Evolutionary conservation across 2,888 invertebrate genomes (phyloP).

Genomic region (Oligia fasciuncula): DNA sequence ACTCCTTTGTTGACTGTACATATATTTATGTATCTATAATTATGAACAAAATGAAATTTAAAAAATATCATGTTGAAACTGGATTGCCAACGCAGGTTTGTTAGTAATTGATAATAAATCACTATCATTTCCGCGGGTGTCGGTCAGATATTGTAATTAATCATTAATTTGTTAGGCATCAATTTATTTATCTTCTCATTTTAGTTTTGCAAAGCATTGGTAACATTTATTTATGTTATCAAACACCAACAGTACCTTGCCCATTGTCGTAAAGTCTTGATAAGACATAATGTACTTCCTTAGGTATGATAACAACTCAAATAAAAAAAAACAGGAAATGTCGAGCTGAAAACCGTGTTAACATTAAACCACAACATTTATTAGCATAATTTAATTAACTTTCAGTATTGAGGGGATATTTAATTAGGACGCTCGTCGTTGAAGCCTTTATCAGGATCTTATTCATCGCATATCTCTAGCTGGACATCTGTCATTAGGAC

Average conservation of each 20-base stretch:
- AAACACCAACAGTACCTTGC: background rate
- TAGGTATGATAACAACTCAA: background rate
- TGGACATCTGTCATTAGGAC: conserved; percentile 39
- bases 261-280: background rate
- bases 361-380: conserved; percentile 37
- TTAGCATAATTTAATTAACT: conserved; percentile 53
- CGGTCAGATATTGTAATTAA: background rate
- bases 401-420: conserved; percentile 49
- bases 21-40: too few species aligned
- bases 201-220: background rate
- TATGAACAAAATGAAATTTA: too few species aligned
- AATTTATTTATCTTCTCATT: too few species aligned
- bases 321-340: conserved; percentile 6
- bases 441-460: conserved; percentile 50
- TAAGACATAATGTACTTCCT: background rate
- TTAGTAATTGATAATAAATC: background rate
- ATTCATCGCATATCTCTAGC: conserved; percentile 57
- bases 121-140: background rate
- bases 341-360: conserved; percentile 1
- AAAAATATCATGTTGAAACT: background rate
- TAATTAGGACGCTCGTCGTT: conserved; percentile 57
- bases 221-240: background rate
- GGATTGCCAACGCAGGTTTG: background rate
- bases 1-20: too few species aligned
- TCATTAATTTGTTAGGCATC: background rate